phyloP scores from a whole-genome alignment of 1,140 invertebrate species.

The Cherax destructor region DNA sequence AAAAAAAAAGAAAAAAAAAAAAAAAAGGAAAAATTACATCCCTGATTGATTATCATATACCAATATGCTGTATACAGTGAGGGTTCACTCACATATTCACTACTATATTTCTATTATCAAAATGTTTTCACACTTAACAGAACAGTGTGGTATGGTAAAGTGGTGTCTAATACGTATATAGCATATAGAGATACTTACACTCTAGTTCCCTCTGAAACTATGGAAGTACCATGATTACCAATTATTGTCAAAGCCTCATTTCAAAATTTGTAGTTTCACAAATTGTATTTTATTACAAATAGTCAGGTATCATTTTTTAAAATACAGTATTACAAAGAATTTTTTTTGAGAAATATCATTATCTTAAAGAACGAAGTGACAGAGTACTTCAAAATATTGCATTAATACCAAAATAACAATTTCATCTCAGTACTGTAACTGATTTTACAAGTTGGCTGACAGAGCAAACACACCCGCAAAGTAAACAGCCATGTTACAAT shows the following conservation, averaged over 20 bases:
- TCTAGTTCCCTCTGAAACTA: neutral
- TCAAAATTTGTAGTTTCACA: neutral
- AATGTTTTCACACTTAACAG: neutral
- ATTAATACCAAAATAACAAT: too few relatives aligned
- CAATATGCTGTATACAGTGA: neutral
- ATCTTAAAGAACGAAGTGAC: too few relatives aligned
- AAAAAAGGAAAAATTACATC: too few relatives aligned
- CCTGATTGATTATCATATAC: neutral
- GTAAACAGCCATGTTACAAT: too few relatives aligned
- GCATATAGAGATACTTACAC: neutral
- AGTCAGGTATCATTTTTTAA: neutral
- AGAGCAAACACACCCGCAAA: too few relatives aligned
- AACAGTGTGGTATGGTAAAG: too few relatives aligned
- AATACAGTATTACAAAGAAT: neutral
- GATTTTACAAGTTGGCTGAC: too few relatives aligned
- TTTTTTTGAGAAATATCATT: too few relatives aligned
- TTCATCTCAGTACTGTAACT: too few relatives aligned
- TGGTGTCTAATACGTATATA: neutral
- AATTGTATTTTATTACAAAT: neutral
- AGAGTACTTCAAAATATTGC: too few relatives aligned
- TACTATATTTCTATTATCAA: neutral
- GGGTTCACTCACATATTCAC: neutral
- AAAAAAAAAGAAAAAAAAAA: too few relatives aligned
- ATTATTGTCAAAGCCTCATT: slow-evolving; percentile 3
- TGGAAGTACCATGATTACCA: neutral